Evolutionary conservation across 2,888 invertebrate species (phyloP).

Genomic region (Philaethria dido): DNA sequence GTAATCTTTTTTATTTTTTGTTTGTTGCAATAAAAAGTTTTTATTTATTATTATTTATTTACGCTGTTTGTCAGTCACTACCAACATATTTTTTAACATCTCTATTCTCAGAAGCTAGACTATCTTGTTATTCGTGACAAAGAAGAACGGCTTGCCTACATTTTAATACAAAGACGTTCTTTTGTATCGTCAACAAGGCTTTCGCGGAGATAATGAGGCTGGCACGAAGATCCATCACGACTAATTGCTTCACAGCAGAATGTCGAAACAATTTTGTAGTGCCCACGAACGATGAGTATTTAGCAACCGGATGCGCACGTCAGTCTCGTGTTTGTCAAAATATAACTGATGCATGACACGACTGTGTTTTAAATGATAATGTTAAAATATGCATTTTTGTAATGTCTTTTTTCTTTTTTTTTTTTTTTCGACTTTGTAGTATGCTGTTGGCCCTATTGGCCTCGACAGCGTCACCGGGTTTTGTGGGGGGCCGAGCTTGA

Average conservation of each 20-base stretch:
- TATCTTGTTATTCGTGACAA: background rate
- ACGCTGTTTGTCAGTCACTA: no score
- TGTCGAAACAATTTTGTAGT: conserved; percentile 27
- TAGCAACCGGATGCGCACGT: conserved; percentile 24
- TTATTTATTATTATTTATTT: no score
- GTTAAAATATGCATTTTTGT: background rate
- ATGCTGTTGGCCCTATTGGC: no score
- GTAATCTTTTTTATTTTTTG: no score
- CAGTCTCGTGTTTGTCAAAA: conserved; percentile 16
- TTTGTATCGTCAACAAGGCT: conserved; percentile 23
- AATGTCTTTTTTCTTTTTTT: no score
- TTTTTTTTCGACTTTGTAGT: no score
- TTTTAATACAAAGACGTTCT: conserved; percentile 19
- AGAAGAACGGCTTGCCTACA: conserved; percentile 10
- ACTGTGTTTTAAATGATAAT: background rate
- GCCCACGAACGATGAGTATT: conserved; percentile 18
- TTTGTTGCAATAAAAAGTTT: no score
- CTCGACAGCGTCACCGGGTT: no score
- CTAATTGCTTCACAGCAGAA: conserved; percentile 31
- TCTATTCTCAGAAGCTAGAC: conserved; percentile 15
- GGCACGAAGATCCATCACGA: conserved; percentile 34
- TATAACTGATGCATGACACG: background rate
- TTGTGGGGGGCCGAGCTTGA: no score
- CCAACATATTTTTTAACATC: no score
- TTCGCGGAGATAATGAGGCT: conserved; percentile 31